Conservation (phyloP, 2,113 vertebrate genomes). For the Ranitomeya variabilis region DNA sequence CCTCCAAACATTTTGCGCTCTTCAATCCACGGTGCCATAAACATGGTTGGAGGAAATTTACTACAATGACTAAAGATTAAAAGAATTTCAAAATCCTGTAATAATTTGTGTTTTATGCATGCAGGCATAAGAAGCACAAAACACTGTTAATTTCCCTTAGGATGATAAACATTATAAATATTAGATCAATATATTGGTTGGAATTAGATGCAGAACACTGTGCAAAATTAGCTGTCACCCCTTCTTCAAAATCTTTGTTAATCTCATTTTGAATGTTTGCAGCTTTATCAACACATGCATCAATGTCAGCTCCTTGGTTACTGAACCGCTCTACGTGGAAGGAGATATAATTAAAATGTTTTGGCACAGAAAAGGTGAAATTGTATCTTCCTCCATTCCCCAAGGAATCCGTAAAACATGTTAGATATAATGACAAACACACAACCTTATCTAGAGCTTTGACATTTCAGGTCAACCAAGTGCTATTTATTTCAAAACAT, state of each 20-base stretch:
- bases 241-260: conserved; percentile 99
- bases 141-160: conserved; percentile 71
- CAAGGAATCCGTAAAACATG: conserved; percentile 83
- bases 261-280: conserved; percentile 99
- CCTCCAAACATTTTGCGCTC: neutral
- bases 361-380: conserved; percentile 95
- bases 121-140: conserved; percentile 62
- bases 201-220: conserved; percentile 94
- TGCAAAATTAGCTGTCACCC: conserved; percentile 99
- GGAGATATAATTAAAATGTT: conserved; percentile 99
- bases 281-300: conserved; percentile 99
- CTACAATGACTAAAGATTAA: neutral
- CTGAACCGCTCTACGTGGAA: conserved; percentile 95
- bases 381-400: conserved; percentile 85
- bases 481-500: conserved; percentile 85
- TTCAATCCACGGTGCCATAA: neutral
- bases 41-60: conserved; percentile 2
- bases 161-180: conserved; percentile 85
- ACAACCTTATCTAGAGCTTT: conserved; percentile 76
- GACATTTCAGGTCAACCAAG: conserved; percentile 79
- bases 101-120: conserved; percentile 4
- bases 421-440: conserved; percentile 88
- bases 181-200: conserved; percentile 93
- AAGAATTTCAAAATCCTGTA: neutral
- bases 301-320: conserved; percentile 99